phyloP scores from a whole-genome alignment of 2,797 vertebrate species.

The Acipenser ruthenus region DNA sequence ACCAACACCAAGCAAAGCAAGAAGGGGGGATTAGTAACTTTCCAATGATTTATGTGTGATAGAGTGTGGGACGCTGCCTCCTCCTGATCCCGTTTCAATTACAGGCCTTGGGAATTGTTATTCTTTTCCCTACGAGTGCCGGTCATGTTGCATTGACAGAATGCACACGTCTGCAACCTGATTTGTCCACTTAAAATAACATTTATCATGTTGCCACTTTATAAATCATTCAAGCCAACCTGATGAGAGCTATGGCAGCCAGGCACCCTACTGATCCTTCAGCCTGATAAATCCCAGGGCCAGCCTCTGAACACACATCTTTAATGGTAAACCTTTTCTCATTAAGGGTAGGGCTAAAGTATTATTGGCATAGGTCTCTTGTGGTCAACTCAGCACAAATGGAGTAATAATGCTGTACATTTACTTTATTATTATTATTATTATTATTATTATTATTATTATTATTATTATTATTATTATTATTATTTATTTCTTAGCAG shows the following conservation, averaged over 20 bases:
- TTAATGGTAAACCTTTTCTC: constrained; percentile 12
- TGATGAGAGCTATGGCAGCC: constrained; percentile 61
- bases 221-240: constrained; percentile 64
- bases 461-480: too few relatives aligned
- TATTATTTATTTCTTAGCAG: too few relatives aligned
- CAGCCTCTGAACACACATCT: constrained; percentile 36
- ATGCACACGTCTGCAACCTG: constrained; percentile 47
- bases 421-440: too few relatives aligned
- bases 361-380: constrained; percentile 26
- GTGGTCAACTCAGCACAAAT: background rate
- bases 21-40: constrained; percentile 15
- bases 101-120: constrained; percentile 27
- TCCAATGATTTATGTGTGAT: constrained; percentile 51
- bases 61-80: constrained; percentile 45
- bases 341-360: constrained; percentile 21
- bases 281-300: constrained; percentile 44
- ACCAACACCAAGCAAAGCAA: constrained; percentile 29
- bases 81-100: constrained; percentile 31
- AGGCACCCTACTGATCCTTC: constrained; percentile 42
- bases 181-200: constrained; percentile 55
- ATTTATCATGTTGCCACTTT: constrained; percentile 60
- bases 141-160: constrained; percentile 45
- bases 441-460: too few relatives aligned
- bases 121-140: constrained; percentile 37
- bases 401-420: too few relatives aligned